A percentile compares a stretch with the other conserved stretches of the same genome.
Conservation (phyloP, 2,113 vertebrate genomes). For the Bos javanicus region DNA sequence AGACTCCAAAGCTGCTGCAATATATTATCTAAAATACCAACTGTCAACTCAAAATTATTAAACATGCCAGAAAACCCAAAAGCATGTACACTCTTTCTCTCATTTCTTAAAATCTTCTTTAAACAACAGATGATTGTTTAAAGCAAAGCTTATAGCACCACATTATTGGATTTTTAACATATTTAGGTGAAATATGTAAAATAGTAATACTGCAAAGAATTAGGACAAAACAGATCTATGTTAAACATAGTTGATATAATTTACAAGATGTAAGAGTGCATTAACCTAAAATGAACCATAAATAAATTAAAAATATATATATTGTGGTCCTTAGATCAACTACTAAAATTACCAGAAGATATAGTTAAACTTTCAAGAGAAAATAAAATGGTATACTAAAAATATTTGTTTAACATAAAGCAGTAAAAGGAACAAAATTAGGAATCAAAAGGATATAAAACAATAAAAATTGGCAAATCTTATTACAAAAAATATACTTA, state of each 20-base stretch:
- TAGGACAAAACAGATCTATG: neutral
- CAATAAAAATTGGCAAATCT: neutral
- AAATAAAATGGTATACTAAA: neutral
- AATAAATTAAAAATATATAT: neutral
- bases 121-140: neutral
- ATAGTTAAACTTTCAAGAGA: neutral
- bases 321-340: neutral
- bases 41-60: neutral
- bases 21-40: neutral
- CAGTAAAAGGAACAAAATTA: neutral
- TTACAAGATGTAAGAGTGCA: neutral
- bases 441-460: neutral
- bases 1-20: neutral
- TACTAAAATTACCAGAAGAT: neutral
- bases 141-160: neutral
- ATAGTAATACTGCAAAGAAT: neutral
- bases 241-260: neutral
- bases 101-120: neutral
- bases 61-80: neutral
- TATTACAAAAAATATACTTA: neutral
- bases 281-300: neutral
- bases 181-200: neutral
- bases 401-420: neutral
- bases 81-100: neutral
- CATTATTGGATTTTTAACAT: neutral